phyloP scores from a whole-genome alignment of 2,888 invertebrate species.

The Oegoconia quadripuncta region DNA sequence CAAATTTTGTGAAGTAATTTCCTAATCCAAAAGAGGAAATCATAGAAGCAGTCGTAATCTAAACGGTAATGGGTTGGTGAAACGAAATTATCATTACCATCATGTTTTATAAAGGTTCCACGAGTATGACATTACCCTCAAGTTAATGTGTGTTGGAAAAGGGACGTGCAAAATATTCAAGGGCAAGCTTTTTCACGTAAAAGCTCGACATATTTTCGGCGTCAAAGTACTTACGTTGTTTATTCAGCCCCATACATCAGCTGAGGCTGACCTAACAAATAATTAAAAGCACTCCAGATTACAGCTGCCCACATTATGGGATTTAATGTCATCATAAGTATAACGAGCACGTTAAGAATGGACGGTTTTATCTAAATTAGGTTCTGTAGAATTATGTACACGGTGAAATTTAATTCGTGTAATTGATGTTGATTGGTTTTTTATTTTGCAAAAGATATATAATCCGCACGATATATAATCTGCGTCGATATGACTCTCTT shows the following conservation, averaged over 20 bases:
- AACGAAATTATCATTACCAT: neutral
- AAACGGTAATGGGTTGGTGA: neutral
- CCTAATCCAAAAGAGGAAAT: no score
- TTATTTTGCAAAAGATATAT: no score
- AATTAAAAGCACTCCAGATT: slow-evolving; percentile 35
- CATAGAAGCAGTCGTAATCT: no score
- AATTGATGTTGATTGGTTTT: no score
- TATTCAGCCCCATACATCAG: neutral
- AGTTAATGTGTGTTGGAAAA: neutral
- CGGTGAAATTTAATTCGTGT: no score
- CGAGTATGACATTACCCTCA: neutral
- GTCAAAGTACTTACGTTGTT: neutral
- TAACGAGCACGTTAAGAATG: slow-evolving; percentile 11
- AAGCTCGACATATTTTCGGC: slow-evolving; percentile 4
- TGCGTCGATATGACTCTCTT: no score
- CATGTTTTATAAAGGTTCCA: neutral
- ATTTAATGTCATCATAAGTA: slow-evolving; percentile 25
- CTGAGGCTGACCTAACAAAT: slow-evolving; percentile 23
- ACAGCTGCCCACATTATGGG: slow-evolving; percentile 22
- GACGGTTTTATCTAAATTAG: neutral
- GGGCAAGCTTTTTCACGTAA: neutral
- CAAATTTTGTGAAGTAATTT: no score
- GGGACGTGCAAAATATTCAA: neutral
- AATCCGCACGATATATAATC: no score
- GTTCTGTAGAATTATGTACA: slow-evolving; percentile 1